These are phyloP conservation scores for Amphipyra tragopoginis DNA, from an alignment of 2,888 invertebrate genomes.

Conservation along the genomic window DNA sequence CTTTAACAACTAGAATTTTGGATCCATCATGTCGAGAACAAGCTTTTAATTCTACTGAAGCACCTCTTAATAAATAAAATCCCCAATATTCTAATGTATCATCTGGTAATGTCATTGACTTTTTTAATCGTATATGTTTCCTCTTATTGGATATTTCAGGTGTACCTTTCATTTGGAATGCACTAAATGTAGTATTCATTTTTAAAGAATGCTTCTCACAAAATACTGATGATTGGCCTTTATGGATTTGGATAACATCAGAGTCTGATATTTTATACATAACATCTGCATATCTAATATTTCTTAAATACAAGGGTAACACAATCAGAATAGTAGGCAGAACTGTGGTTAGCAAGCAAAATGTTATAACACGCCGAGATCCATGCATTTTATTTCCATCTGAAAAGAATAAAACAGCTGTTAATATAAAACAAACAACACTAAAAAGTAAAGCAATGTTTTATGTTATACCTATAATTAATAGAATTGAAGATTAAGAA, in stretches of 20 bases:
- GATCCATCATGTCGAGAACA: constrained; percentile 95
- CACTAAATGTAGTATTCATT: constrained; percentile 93
- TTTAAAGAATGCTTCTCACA: constrained; percentile 94
- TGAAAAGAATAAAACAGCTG: constrained; percentile 74
- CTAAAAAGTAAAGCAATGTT: neutral
- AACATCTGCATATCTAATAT: constrained; percentile 94
- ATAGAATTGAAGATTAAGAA: too few relatives aligned
- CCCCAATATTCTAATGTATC: constrained; percentile 97
- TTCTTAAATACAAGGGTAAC: constrained; percentile 94
- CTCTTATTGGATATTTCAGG: constrained; percentile 92
- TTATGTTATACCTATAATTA: neutral
- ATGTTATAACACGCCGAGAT: constrained; percentile 93
- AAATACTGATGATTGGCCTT: constrained; percentile 95
- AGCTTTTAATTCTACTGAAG: constrained; percentile 93
- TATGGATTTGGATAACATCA: constrained; percentile 95
- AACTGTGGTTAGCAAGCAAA: constrained; percentile 94
- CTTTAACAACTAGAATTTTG: constrained; percentile 94
- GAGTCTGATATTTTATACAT: constrained; percentile 95
- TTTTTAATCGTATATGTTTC: constrained; percentile 94
- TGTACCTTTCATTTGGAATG: constrained; percentile 92
- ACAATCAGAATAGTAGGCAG: constrained; percentile 94
- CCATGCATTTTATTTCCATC: constrained; percentile 94
- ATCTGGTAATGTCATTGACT: constrained; percentile 95
- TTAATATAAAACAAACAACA: neutral
- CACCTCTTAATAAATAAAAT: constrained; percentile 94